phyloP scores from a whole-genome alignment of 2,797 vertebrate species.

The Gymnocypris eckloni region DNA sequence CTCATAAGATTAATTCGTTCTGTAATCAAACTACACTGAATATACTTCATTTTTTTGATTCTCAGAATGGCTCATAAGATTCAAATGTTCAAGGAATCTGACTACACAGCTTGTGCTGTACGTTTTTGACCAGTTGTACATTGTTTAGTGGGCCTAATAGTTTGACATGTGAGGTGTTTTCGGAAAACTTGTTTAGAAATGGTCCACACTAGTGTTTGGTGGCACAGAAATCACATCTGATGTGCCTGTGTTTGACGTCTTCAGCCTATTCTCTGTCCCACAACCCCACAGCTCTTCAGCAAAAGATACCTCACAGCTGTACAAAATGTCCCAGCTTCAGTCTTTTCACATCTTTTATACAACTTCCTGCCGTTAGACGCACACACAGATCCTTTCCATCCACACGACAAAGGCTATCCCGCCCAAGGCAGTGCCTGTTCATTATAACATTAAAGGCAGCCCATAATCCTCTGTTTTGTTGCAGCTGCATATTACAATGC shows the following conservation, averaged over 20 bases:
- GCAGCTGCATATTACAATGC: constrained; percentile 20
- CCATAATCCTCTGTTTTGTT: constrained; percentile 40
- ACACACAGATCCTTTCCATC: constrained; percentile 1
- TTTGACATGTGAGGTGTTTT: neutral
- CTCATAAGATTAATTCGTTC: neutral
- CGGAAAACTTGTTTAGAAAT: neutral
- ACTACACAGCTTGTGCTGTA: neutral
- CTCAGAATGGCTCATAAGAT: neutral
- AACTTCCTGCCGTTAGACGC: neutral
- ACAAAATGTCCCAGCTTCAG: constrained; percentile 17
- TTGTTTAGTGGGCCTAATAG: neutral
- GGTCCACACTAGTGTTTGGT: neutral
- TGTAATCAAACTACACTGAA: neutral
- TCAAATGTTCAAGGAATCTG: neutral
- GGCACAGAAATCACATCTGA: neutral
- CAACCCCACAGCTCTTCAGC: constrained; percentile 1
- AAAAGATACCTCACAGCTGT: constrained; percentile 26
- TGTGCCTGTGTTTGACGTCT: constrained; percentile 16
- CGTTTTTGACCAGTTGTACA: neutral
- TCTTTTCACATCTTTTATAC: constrained; percentile 20
- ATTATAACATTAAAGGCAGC: constrained; percentile 28
- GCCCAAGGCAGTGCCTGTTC: neutral
- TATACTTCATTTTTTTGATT: neutral
- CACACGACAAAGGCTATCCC: constrained; percentile 1
- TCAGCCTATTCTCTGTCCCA: neutral